phyloP scores from a whole-genome alignment of 2,888 invertebrate genomes.

The Drosophila subquinaria region DNA sequence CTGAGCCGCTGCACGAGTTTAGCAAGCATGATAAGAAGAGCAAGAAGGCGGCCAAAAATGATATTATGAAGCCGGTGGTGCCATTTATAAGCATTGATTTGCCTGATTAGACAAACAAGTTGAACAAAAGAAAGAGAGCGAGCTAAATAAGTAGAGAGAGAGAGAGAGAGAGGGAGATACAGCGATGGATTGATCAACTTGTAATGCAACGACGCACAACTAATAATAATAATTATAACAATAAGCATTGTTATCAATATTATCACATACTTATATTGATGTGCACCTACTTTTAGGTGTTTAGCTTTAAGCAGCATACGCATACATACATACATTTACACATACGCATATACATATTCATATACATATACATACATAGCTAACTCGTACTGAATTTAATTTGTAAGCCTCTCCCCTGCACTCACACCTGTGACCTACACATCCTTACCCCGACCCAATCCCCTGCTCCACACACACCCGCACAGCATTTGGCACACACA shows the following conservation, averaged over 20 bases:
- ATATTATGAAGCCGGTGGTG: constrained; percentile 93
- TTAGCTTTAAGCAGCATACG: constrained; percentile 20
- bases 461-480: neutral
- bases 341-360: neutral
- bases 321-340: constrained; percentile 17
- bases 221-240: constrained; percentile 28
- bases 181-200: neutral
- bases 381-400: constrained; percentile 70
- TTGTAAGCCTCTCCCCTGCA: constrained; percentile 53
- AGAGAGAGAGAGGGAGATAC: neutral
- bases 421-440: constrained; percentile 10
- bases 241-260: constrained; percentile 26
- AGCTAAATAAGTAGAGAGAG: no score
- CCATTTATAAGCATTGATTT: constrained; percentile 96
- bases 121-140: neutral
- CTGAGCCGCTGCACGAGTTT: constrained; percentile 73
- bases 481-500: neutral
- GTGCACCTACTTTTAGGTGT: constrained; percentile 20
- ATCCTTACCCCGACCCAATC: neutral
- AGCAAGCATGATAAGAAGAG: constrained; percentile 86
- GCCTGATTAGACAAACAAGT: constrained; percentile 89
- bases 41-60: constrained; percentile 90
- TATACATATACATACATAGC: constrained; percentile 44
- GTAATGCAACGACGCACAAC: constrained; percentile 33
- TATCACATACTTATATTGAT: constrained; percentile 25